phyloP scores from a whole-genome alignment of 2,797 vertebrate species.

The Acanthurus leucopareius region DNA sequence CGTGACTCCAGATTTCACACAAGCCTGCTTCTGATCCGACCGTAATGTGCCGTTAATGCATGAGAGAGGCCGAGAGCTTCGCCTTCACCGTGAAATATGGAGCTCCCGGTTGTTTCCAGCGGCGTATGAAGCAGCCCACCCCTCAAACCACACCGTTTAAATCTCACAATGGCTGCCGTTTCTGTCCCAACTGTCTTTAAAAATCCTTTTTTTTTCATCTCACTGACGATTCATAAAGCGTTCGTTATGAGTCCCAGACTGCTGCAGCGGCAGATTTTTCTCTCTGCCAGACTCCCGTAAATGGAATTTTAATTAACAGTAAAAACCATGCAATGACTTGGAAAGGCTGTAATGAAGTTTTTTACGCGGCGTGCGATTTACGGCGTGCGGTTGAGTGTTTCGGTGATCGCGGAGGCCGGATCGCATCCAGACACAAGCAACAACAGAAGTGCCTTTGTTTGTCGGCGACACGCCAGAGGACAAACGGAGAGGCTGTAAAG shows the following conservation, averaged over 20 bases:
- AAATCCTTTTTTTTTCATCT: constrained; percentile 43
- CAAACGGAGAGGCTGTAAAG: constrained; percentile 1
- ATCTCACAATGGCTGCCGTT: constrained; percentile 58
- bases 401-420: constrained; percentile 28
- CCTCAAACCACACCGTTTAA: constrained; percentile 32
- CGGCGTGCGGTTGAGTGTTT: constrained; percentile 64
- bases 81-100: constrained; percentile 22
- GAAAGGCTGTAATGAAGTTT: constrained; percentile 78
- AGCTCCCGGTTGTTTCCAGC: constrained; percentile 7
- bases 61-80: constrained; percentile 20
- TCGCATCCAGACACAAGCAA: constrained; percentile 47
- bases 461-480: constrained; percentile 23
- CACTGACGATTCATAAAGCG: constrained; percentile 62
- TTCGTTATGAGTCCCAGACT: constrained; percentile 65
- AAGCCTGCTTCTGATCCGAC: constrained; percentile 10
- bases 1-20: constrained; percentile 1
- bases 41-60: constrained; percentile 42
- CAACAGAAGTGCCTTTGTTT: constrained; percentile 61
- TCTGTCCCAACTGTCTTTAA: constrained; percentile 55
- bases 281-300: constrained; percentile 47
- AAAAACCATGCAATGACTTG: constrained; percentile 73
- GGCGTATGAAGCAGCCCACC: constrained; percentile 3
- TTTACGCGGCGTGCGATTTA: constrained; percentile 72
- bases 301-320: constrained; percentile 81
- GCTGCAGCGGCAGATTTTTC: constrained; percentile 61